A percentile compares a stretch with the other conserved stretches of the same genome.
Conservation (phyloP, 2,888 invertebrate species). For the Polia nebulosa region DNA sequence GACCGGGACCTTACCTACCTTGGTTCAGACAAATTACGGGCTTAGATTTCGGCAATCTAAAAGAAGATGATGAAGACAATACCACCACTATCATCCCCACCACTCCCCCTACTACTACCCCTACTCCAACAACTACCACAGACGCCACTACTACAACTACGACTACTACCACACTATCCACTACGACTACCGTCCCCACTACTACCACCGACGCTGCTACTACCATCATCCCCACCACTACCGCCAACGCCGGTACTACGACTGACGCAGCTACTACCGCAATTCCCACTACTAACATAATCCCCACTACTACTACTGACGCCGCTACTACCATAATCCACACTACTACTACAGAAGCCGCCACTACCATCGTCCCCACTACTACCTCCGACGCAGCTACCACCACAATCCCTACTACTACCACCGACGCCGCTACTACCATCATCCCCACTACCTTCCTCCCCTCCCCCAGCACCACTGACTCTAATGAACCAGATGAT, state of each 20-base stretch:
- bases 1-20: conserved; percentile 81
- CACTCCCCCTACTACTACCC: no score
- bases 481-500: neutral
- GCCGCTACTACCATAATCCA: conserved; percentile 18
- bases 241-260: no score
- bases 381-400: neutral
- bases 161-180: neutral
- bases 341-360: neutral
- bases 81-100: neutral
- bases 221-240: no score
- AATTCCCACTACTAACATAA: no score
- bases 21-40: conserved; percentile 81
- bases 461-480: conserved; percentile 37
- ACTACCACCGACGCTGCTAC: no score
- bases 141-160: no score
- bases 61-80: conserved; percentile 67
- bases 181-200: neutral
- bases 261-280: no score
- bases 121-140: no score
- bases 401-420: neutral
- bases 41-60: conserved; percentile 81
- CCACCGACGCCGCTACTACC: neutral
- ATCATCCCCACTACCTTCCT: no score
- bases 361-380: neutral
- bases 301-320: no score